These are phyloP conservation scores for Drosophila tanythrix DNA, from an alignment of 2,888 invertebrate species.

Conservation along the genomic window DNA sequence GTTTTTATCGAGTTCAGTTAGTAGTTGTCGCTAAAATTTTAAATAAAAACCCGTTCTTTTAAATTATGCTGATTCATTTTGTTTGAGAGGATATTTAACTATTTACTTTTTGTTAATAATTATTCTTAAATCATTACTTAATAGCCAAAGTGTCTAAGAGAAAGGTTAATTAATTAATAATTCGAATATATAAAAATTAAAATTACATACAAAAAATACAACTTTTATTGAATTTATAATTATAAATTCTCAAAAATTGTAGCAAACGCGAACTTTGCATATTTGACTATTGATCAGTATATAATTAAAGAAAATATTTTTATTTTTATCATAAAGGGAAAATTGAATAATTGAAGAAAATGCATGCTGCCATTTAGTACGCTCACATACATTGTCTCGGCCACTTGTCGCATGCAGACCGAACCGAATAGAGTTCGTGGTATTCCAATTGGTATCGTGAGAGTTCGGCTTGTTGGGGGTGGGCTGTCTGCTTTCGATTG, in stretches of 20 bases:
- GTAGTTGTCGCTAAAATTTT: background rate
- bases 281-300: background rate
- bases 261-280: background rate
- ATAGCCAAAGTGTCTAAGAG: background rate
- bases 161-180: background rate
- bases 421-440: conserved; percentile 7
- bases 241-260: too few relatives aligned
- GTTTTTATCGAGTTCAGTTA: background rate
- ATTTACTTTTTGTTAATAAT: background rate
- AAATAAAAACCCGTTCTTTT: background rate
- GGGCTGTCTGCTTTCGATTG: conserved; percentile 59
- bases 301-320: background rate
- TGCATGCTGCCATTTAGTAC: background rate
- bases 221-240: too few relatives aligned
- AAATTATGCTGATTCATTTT: background rate
- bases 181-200: background rate
- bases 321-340: background rate
- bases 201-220: too few relatives aligned
- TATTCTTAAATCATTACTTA: background rate
- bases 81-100: background rate
- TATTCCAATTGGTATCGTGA: conserved; percentile 39
- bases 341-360: background rate
- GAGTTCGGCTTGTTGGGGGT: conserved; percentile 41
- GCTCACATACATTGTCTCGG: conserved; percentile 18
- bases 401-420: conserved; percentile 73